Conservation (phyloP, 35 echinoderm and acorn worm species). For the Apostichopus californicus region DNA sequence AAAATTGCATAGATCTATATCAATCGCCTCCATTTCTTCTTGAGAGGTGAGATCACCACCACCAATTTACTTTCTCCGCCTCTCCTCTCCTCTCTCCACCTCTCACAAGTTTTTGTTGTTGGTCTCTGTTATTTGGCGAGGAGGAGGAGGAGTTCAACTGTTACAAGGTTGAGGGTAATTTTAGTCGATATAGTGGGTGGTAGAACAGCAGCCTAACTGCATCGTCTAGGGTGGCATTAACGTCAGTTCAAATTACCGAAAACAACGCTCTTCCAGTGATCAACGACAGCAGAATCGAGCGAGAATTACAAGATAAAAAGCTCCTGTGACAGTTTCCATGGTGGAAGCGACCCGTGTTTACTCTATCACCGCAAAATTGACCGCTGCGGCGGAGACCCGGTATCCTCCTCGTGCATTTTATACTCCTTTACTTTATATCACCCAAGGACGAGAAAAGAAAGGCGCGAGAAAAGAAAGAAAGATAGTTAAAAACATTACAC, state of each 20-base stretch:
- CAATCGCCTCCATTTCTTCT: too few species aligned
- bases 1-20: too few species aligned
- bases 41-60: too few species aligned
- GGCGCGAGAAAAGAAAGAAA: not conserved
- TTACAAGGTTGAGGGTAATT: constrained; percentile 28
- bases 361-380: constrained; percentile 10
- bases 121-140: not conserved
- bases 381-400: not conserved
- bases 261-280: constrained; percentile 32
- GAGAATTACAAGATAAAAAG: not conserved
- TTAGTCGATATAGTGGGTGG: constrained; percentile 35
- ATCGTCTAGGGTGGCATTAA: constrained; percentile 48
- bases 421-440: not conserved
- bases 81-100: too few species aligned
- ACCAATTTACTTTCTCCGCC: too few species aligned
- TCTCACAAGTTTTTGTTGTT: too few species aligned
- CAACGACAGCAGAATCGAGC: not conserved
- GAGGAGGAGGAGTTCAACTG: not conserved
- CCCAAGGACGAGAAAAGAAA: not conserved
- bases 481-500: not conserved
- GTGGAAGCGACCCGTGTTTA: constrained; percentile 29
- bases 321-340: not conserved
- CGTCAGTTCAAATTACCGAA: constrained; percentile 47
- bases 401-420: not conserved
- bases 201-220: not conserved